These are phyloP conservation scores for Electrophaes corylata DNA, from an alignment of 2,888 invertebrate species.

Conservation along the genomic window DNA sequence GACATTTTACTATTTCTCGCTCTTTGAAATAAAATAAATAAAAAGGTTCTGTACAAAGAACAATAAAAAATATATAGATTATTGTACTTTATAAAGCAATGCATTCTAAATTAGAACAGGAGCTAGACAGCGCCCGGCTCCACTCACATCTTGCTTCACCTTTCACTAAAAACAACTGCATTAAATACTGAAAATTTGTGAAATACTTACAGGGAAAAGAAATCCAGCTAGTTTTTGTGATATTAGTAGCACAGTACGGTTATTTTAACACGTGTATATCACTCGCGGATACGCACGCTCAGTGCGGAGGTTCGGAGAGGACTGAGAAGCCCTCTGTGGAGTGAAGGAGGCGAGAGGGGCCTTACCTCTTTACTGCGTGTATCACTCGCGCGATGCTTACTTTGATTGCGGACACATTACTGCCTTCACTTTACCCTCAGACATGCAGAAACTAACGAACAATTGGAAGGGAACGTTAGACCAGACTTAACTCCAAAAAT, in stretches of 20 bases:
- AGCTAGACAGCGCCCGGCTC: slow-evolving; percentile 31
- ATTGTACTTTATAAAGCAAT: slow-evolving; percentile 12
- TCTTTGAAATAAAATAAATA: background rate
- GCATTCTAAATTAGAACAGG: slow-evolving; percentile 29
- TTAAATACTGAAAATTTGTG: background rate
- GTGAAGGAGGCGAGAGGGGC: slow-evolving; percentile 61
- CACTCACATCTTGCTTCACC: background rate
- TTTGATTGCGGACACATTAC: slow-evolving; percentile 61
- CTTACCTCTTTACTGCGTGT: slow-evolving; percentile 52
- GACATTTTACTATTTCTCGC: no score
- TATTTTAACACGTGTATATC: slow-evolving; percentile 24
- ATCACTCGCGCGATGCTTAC: slow-evolving; percentile 49
- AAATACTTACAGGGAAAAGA: slow-evolving; percentile 65
- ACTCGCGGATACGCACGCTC: slow-evolving; percentile 55
- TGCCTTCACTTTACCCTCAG: background rate
- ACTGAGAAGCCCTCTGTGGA: slow-evolving; percentile 63
- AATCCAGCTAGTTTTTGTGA: slow-evolving; percentile 65
- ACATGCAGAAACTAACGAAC: background rate
- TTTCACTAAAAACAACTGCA: slow-evolving; percentile 47
- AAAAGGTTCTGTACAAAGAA: background rate
- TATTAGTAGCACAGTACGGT: slow-evolving; percentile 72
- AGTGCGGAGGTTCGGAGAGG: slow-evolving; percentile 59
- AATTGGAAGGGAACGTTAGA: background rate
- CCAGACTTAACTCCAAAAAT: background rate
- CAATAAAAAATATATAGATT: background rate